phyloP scores from a whole-genome alignment of 2,888 invertebrate genomes.

The Cyclophora punctaria region DNA sequence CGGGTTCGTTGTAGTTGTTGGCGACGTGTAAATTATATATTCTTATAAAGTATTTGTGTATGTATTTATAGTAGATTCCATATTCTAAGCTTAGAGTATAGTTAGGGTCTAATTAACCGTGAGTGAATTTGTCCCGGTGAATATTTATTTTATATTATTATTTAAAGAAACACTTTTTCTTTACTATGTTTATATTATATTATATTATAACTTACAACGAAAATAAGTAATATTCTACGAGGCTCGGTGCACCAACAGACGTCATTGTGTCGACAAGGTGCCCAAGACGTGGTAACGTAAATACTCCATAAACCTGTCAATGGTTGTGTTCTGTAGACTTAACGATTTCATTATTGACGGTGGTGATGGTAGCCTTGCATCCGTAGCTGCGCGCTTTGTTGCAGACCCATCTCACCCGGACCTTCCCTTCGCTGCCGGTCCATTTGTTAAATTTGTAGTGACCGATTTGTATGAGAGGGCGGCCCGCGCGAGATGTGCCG shows the following conservation, averaged over 20 bases:
- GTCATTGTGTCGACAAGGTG: too few species aligned
- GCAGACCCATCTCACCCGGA: not conserved
- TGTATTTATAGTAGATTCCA: too few species aligned
- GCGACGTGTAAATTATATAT: too few species aligned
- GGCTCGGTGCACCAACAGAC: too few species aligned
- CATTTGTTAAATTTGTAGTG: constrained; percentile 14
- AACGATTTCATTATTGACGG: not conserved
- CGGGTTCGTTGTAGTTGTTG: too few species aligned
- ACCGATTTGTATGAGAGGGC: constrained; percentile 29
- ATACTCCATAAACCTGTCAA: not conserved
- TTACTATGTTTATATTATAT: not conserved
- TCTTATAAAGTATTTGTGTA: too few species aligned
- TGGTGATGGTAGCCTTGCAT: not conserved
- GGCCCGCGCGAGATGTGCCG: constrained; percentile 22
- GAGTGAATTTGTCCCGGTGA: too few species aligned
- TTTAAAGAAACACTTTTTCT: not conserved
- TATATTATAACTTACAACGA: too few species aligned
- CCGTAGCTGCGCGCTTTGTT: not conserved
- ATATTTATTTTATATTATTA: too few species aligned
- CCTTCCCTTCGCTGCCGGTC: constrained; percentile 17
- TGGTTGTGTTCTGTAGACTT: not conserved
- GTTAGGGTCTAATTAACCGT: too few species aligned
- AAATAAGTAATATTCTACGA: not conserved
- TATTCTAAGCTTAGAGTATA: too few species aligned
- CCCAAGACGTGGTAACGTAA: too few species aligned